Percentiles rank a stretch among this genome's conserved stretches.
These are phyloP conservation scores for Umimayanthus chanpuru DNA, from an alignment of 92 coral and sea anemone species.

Conservation along the genomic window DNA sequence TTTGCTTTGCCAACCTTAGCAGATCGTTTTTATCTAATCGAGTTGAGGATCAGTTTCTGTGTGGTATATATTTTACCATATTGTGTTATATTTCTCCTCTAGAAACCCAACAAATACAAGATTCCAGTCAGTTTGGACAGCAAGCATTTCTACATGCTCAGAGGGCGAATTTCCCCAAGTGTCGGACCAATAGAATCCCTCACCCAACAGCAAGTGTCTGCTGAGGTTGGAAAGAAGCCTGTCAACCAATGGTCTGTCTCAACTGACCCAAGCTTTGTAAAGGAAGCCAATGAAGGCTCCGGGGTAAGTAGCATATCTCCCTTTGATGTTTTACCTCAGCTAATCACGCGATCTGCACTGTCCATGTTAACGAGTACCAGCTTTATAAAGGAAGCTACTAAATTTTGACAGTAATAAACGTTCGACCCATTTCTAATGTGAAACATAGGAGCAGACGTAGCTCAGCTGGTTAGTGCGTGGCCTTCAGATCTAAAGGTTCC, in stretches of 20 bases:
- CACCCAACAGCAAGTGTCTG: conserved; percentile 58
- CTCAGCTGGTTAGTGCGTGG: too few species aligned
- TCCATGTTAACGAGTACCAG: too few species aligned
- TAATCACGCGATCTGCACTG: not conserved
- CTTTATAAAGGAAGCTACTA: conserved; percentile 73
- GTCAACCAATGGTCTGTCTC: conserved; percentile 57
- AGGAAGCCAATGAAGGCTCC: conserved; percentile 83
- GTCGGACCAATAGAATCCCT: conserved; percentile 84
- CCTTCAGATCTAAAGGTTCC: too few species aligned
- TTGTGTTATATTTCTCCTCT: not conserved
- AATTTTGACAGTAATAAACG: conserved; percentile 14
- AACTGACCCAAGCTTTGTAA: conserved; percentile 65
- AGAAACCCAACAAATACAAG: conserved; percentile 75
- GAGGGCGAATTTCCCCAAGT: conserved; percentile 68
- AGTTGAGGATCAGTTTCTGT: too few species aligned
- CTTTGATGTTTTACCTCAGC: not conserved
- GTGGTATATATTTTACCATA: not conserved
- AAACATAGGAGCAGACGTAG: too few species aligned
- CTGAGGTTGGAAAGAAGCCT: conserved; percentile 57
- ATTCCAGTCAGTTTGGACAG: conserved; percentile 85
- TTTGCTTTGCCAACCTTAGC: too few species aligned
- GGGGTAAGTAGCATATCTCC: conserved; percentile 58
- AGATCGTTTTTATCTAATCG: too few species aligned
- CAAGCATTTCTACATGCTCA: conserved; percentile 65
- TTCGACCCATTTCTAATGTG: too few species aligned